Evolutionary conservation across 2,888 invertebrate genomes (phyloP), one percentile per base, ranked within the genome.

Genomic region (Carcina quercana): DNA sequence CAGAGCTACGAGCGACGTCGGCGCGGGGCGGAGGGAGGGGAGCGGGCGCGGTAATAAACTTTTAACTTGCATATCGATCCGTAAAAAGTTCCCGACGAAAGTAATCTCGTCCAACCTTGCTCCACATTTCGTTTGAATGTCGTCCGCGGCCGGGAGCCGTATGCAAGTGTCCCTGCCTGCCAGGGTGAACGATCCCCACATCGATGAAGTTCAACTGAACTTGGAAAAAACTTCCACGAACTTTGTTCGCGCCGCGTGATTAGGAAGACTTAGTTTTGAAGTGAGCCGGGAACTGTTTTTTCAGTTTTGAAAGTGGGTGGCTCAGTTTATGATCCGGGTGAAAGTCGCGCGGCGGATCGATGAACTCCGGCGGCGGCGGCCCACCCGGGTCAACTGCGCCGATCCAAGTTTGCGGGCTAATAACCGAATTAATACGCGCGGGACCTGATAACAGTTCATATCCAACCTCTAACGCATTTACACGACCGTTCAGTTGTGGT

Each of bases 251-350:
- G 76, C 74, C 71, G 72, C 72, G 79, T 83, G 83, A 83, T 83
- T 83, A 83, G 82, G 78, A 79, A 71, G 79, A 80, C 79, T 83
- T 82, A 82, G 82, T 83, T 83, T 67, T 75, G 73, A 82, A 82
- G 75, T 76, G 70, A 78, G 76, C 73, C 67, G 69, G 63, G 71
- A 75, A 78, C 70, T 73, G 76, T 70, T 79, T 80, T 79, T 82
- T 73, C 75, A 80, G 79, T 79, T 83, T 78, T 71, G 76, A 82
- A 82, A 83, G 80, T 83, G 67, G 80, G 82, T 83, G 75, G 78
- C 76, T 79, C 71, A 80, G 78, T 83, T 83, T 80, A 79, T 82
- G 80, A 82, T 79, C 71, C 78, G 79, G 78, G 82, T 74, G 80
- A 80, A 83, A 82, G 82, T 83, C 74, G 65, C 60, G 48, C 59